These are phyloP conservation scores for Oostethus manadensis DNA, from an alignment of 2,113 vertebrate species.

Conservation along the genomic window DNA sequence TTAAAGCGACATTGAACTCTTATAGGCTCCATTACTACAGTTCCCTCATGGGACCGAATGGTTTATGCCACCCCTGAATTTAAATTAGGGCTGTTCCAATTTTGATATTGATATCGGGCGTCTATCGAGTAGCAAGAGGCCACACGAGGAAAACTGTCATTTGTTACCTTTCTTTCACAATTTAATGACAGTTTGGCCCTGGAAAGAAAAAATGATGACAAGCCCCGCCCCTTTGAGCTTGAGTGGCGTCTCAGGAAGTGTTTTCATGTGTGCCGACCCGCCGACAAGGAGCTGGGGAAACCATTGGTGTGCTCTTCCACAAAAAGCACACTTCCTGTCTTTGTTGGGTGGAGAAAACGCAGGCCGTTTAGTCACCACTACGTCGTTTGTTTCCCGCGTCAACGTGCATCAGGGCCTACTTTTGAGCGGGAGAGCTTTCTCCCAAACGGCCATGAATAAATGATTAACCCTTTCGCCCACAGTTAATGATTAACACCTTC, in stretches of 20 bases:
- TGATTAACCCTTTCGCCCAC: not conserved
- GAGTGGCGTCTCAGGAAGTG: conserved; percentile 2
- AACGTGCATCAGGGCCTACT: not conserved
- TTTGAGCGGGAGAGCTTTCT: not conserved
- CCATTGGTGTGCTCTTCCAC: conserved; percentile 15
- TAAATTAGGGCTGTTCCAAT: too few relatives aligned
- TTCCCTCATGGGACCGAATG: too few relatives aligned
- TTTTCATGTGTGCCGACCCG: not conserved
- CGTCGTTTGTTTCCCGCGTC: not conserved
- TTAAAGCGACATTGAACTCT: too few relatives aligned
- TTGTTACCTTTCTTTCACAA: too few relatives aligned
- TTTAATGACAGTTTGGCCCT: too few relatives aligned
- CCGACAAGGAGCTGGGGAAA: not conserved
- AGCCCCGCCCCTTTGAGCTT: not conserved
- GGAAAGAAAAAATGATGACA: not conserved
- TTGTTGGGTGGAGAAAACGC: not conserved
- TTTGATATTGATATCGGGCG: too few relatives aligned
- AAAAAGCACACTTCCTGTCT: conserved; percentile 16
- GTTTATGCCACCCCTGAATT: too few relatives aligned
- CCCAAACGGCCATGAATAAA: not conserved
- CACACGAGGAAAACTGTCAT: too few relatives aligned
- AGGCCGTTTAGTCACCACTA: not conserved
- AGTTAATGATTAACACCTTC: not conserved
- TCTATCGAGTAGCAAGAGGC: too few relatives aligned
- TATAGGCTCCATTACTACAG: too few relatives aligned